Percentiles rank a stretch among this genome's conserved stretches.
Evolutionary conservation across 2,113 vertebrate species (phyloP).

Genomic region (Paramisgurnus dabryanus): DNA sequence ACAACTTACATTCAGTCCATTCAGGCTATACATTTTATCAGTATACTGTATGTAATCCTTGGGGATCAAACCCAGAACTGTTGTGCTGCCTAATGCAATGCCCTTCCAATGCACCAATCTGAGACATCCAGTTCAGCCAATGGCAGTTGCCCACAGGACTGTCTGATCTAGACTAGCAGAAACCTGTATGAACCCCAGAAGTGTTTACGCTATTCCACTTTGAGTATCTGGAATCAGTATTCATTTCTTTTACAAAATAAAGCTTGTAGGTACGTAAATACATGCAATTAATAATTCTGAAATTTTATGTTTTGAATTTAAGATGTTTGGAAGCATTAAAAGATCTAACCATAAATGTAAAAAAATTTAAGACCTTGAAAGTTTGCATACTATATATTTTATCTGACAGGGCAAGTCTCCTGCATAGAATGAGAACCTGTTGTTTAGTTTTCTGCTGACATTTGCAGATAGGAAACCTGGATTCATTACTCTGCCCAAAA

Average conservation of each 20-base stretch:
- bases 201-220: background rate
- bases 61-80: too few species aligned
- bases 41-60: too few species aligned
- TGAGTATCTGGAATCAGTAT: background rate
- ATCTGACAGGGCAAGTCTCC: background rate
- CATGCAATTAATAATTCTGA: background rate
- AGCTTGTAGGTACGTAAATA: background rate
- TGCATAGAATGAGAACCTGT: conserved; percentile 16
- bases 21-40: too few species aligned
- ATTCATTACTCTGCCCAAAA: conserved; percentile 36
- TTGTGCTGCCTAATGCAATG: too few species aligned
- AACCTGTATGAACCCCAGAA: too few species aligned
- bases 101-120: too few species aligned
- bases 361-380: conserved; percentile 12
- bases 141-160: too few species aligned
- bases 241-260: too few species aligned
- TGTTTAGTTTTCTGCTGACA: conserved; percentile 11
- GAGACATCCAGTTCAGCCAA: too few species aligned
- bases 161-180: too few species aligned
- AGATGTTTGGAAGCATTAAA: conserved; percentile 10
- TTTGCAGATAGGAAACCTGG: background rate
- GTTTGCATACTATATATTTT: background rate
- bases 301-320: conserved; percentile 2
- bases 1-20: too few species aligned
- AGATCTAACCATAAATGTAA: conserved; percentile 27